phyloP scores from a whole-genome alignment of 2,888 invertebrate genomes.

The Terebella lapidaria region DNA sequence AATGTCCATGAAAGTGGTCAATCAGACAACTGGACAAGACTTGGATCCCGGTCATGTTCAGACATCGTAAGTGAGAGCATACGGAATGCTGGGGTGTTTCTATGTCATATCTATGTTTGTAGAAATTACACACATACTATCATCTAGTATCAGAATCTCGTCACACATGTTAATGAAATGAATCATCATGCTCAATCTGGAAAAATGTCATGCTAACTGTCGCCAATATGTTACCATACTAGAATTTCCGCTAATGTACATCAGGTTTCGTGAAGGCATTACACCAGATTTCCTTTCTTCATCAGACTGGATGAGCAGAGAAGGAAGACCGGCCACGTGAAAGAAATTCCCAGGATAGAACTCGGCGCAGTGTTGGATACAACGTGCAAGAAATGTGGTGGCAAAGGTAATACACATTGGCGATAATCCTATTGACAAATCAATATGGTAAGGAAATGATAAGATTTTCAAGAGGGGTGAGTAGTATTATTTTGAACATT shows the following conservation, averaged over 20 bases:
- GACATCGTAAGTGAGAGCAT: constrained; percentile 32
- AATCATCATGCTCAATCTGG: no score
- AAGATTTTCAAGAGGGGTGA: not conserved
- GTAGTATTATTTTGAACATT: not conserved
- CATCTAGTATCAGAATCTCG: no score
- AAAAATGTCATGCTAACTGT: no score
- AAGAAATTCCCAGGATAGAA: constrained; percentile 36
- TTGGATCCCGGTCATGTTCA: constrained; percentile 45
- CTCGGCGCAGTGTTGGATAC: constrained; percentile 48
- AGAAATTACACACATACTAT: not conserved
- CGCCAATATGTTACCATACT: no score
- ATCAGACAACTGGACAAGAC: constrained; percentile 44
- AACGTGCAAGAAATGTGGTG: constrained; percentile 48
- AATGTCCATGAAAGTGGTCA: constrained; percentile 47
- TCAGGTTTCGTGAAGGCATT: no score
- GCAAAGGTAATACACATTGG: constrained; percentile 25
- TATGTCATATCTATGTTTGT: not conserved
- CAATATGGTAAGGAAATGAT: not conserved
- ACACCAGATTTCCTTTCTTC: no score
- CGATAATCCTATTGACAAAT: not conserved
- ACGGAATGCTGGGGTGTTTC: not conserved
- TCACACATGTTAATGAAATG: no score
- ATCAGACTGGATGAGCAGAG: constrained; percentile 44
- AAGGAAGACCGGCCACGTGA: constrained; percentile 27
- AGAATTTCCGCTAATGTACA: no score